Evolutionary conservation across 2,797 vertebrate species (phyloP), one percentile per base, ranked within the genome.

Genomic region (Capromys pilorides): DNA sequence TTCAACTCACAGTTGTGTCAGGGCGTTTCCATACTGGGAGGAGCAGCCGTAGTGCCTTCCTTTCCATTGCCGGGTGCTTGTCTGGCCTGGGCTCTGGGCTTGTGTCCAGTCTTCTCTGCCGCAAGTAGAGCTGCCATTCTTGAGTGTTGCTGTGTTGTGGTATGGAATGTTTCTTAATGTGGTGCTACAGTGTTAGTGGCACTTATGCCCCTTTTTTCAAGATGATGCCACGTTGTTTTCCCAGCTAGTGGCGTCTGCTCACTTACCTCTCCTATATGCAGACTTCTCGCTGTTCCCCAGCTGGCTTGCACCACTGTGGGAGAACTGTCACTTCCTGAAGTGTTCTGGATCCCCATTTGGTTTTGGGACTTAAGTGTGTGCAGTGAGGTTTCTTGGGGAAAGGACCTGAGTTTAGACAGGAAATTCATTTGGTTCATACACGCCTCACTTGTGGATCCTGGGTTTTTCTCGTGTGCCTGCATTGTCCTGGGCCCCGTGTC

Each of bases 1-100:
- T 90, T 57, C 81, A 19, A 85, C 9, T 94, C 59, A 87, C 57
- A 80, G 67, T 95, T 86, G 24, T 85, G 11, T 88, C 78, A 59
- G 36, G 69, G 51, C n/a, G 51, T 80, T 26, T 12, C 66, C 10
- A 33, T 78, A 59, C 71, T 92, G 86, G 54, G 39, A 57, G 81
- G 66, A 83, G 31, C 83, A 67, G 62, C 49, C 88, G 4, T 62
- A 59, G n/a, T 69, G 71, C 13, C 41, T 59, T 71, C 31, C 24
- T 90, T 90, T 71, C 77, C 41, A 31, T 66, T 61, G 84, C 59
- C 36, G 33, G 54, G 26, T 26, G 28, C 21, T 88, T 88, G 71
- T n/a, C n/a, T n/a, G n/a, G n/a, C n/a, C n/a, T n/a, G n/a, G n/a
- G n/a, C n/a, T 69, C 39, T 75, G 39, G 73, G 28, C 5, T 61